Evolutionary conservation across 2,113 vertebrate species (phyloP).

Genomic region (Mormyrus lacerda): DNA sequence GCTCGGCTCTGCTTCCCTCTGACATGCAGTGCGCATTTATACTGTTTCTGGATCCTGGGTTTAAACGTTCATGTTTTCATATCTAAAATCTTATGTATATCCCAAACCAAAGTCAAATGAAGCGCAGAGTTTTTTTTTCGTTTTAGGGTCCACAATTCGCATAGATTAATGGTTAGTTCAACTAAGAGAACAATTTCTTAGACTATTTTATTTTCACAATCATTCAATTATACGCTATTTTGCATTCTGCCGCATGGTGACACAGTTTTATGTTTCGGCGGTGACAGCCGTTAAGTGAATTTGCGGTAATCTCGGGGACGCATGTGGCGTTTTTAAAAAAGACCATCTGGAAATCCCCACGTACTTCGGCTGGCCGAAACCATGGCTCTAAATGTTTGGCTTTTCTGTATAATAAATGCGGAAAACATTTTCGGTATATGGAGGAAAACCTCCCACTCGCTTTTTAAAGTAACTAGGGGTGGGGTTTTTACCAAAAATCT

Average conservation of each 20-base stretch:
- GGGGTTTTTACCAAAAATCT: not conserved
- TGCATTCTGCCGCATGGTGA: not conserved
- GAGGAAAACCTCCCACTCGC: slow-evolving; percentile 6
- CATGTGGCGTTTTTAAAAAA: slow-evolving; percentile 16
- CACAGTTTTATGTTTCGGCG: not conserved
- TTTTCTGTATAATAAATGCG: slow-evolving; percentile 13
- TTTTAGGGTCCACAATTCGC: not conserved
- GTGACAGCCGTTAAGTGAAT: not conserved
- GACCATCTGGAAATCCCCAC: slow-evolving; percentile 25
- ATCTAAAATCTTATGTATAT: not conserved
- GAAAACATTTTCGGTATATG: slow-evolving; percentile 4
- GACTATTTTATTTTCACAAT: not conserved
- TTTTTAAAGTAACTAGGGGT: not conserved
- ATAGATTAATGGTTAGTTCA: not conserved
- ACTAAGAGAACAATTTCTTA: not conserved
- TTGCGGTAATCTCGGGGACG: not conserved
- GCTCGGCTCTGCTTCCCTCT: not conserved
- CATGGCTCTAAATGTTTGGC: slow-evolving; percentile 7
- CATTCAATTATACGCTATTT: not conserved
- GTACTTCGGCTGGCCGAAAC: not conserved
- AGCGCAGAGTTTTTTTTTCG: not conserved
- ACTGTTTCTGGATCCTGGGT: not conserved
- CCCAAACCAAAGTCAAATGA: not conserved
- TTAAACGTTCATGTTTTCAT: not conserved
- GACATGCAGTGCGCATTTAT: not conserved